Evolutionary conservation across 1,140 invertebrate genomes (phyloP).

Genomic region (Aphelenchoides fujianensis): DNA sequence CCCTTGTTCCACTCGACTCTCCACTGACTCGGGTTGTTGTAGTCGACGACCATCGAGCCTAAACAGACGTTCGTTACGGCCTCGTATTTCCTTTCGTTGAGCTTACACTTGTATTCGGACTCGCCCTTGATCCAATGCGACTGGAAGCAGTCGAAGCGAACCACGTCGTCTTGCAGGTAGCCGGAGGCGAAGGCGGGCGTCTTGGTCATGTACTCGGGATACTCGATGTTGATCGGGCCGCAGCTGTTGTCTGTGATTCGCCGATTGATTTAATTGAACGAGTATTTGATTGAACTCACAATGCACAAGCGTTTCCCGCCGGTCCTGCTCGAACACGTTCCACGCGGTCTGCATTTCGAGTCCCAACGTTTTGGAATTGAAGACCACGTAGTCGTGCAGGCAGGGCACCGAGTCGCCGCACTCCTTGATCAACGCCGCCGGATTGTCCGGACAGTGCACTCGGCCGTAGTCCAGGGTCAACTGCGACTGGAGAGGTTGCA

Average conservation of each 20-base stretch:
- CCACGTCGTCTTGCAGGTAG: constrained; percentile 59
- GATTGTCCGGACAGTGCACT: constrained; percentile 58
- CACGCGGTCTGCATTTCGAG: constrained; percentile 50
- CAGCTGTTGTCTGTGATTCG: constrained; percentile 61
- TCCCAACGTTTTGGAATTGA: constrained; percentile 57
- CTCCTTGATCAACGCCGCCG: constrained; percentile 46
- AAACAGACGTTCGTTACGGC: constrained; percentile 27
- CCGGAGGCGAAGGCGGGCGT: constrained; percentile 56
- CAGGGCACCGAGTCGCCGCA: constrained; percentile 60
- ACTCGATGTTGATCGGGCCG: constrained; percentile 62
- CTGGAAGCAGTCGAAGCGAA: constrained; percentile 60
- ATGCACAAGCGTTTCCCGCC: constrained; percentile 47
- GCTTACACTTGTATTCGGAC: constrained; percentile 58
- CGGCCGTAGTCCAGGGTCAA: constrained; percentile 41
- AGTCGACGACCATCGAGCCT: constrained; percentile 56
- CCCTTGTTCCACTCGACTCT: constrained; percentile 63
- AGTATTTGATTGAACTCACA: constrained; percentile 38
- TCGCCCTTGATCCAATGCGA: constrained; percentile 62
- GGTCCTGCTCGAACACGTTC: constrained; percentile 56
- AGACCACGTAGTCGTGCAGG: constrained; percentile 52
- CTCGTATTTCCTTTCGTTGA: too few relatives aligned
- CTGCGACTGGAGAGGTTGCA: constrained; percentile 51
- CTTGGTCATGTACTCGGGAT: constrained; percentile 60
- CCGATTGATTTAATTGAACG: too few relatives aligned
- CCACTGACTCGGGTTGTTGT: constrained; percentile 56